These are phyloP conservation scores for Hydriomena furcata DNA, from an alignment of 2,888 invertebrate species.

Conservation along the genomic window DNA sequence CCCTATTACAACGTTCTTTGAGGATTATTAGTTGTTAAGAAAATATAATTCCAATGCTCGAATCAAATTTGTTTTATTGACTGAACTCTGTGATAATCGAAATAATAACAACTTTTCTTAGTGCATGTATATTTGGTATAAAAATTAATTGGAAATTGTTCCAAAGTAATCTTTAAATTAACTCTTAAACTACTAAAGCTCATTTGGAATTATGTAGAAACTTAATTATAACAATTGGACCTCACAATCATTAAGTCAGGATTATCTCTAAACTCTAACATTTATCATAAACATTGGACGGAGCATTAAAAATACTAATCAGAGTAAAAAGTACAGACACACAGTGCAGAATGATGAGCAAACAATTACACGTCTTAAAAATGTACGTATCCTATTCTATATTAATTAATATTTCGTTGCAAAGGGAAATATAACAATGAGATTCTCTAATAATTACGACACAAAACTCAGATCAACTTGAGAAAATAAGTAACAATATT, in stretches of 20 bases:
- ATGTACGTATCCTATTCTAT: slow-evolving; percentile 4
- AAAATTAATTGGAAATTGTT: slow-evolving; percentile 65
- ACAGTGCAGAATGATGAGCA: background rate
- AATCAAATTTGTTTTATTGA: slow-evolving; percentile 36
- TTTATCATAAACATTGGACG: slow-evolving; percentile 21
- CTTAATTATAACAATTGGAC: slow-evolving; percentile 25
- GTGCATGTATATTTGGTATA: slow-evolving; percentile 78
- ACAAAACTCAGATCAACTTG: slow-evolving; percentile 10
- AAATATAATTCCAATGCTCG: slow-evolving; percentile 69
- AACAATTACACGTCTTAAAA: background rate
- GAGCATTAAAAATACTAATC: slow-evolving; percentile 12
- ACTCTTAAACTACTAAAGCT: slow-evolving; percentile 44
- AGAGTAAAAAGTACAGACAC: background rate
- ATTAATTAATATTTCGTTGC: slow-evolving; percentile 2
- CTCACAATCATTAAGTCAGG: slow-evolving; percentile 11
- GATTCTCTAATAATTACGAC: background rate
- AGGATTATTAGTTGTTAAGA: slow-evolving; percentile 25
- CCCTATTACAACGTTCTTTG: background rate
- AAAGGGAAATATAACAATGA: background rate
- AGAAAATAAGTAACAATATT: slow-evolving; percentile 9
- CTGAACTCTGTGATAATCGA: slow-evolving; percentile 17
- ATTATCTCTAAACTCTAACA: slow-evolving; percentile 9
- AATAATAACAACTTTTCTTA: slow-evolving; percentile 34
- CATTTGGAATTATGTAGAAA: slow-evolving; percentile 33
- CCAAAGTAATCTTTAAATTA: slow-evolving; percentile 63